phyloP scores from a whole-genome alignment of 2,113 vertebrate species.

The Pelodiscus sinensis region DNA sequence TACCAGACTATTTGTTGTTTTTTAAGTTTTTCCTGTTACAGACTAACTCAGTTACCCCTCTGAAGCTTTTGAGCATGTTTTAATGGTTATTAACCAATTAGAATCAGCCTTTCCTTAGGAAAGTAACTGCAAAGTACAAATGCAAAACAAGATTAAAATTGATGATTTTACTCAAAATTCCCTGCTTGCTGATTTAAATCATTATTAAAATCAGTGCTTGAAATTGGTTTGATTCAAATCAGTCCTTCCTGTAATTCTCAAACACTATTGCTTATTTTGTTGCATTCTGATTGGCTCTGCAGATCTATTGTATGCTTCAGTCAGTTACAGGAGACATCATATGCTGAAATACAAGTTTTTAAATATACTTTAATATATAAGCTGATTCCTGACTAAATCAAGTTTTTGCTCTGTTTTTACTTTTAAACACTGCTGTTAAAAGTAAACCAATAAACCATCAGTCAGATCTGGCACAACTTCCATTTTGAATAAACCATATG shows the following conservation, averaged over 20 bases:
- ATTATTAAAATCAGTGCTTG: not conserved
- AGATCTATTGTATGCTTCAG: not conserved
- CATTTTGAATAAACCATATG: not conserved
- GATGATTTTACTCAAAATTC: not conserved
- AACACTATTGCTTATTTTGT: not conserved
- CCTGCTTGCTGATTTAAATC: not conserved
- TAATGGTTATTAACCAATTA: not conserved
- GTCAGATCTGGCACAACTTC: not conserved
- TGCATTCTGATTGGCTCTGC: not conserved
- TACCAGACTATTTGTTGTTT: no score
- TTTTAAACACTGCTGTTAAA: not conserved
- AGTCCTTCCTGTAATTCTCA: not conserved
- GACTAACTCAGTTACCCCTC: no score
- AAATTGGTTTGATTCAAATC: not conserved
- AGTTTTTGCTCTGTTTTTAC: conserved; percentile 1
- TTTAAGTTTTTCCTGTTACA: no score
- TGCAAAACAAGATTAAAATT: not conserved
- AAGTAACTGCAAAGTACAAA: not conserved
- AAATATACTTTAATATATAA: not conserved
- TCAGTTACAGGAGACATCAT: not conserved
- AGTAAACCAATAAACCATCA: conserved; percentile 2
- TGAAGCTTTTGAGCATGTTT: not conserved
- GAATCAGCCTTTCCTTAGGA: not conserved
- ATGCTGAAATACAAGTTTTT: not conserved
- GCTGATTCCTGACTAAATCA: not conserved